These are phyloP conservation scores for Anastatus disparis DNA, from an alignment of 1,140 invertebrate species.

Conservation along the genomic window DNA sequence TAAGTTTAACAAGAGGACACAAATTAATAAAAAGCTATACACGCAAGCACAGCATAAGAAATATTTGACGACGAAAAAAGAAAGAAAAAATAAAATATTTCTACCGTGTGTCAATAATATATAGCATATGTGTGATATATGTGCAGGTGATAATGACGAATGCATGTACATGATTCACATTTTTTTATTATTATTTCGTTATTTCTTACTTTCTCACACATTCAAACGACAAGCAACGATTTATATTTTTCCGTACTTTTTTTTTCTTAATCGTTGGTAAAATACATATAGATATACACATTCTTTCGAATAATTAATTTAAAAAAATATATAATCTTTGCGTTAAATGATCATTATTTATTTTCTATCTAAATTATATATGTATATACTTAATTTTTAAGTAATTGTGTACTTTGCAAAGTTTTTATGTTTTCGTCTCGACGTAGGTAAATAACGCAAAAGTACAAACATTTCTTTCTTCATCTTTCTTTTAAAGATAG, in stretches of 20 bases:
- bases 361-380: too few species aligned
- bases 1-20: conserved; percentile 14
- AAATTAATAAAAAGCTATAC: conserved; percentile 37
- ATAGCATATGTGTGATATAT: conserved; percentile 3
- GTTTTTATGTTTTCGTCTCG: too few species aligned
- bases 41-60: conserved; percentile 25
- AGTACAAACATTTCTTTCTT: too few species aligned
- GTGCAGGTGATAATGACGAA: conserved; percentile 31
- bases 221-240: conserved; percentile 1
- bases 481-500: too few species aligned
- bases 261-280: background rate
- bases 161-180: conserved; percentile 14
- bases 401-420: too few species aligned
- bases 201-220: conserved; percentile 7
- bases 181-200: conserved; percentile 23
- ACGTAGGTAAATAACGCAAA: too few species aligned
- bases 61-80: conserved; percentile 30
- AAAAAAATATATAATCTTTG: conserved; percentile 20
- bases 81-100: too few species aligned
- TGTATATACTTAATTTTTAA: too few species aligned
- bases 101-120: conserved; percentile 35
- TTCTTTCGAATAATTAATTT: background rate
- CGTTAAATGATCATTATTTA: too few species aligned
- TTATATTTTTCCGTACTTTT: conserved; percentile 9
- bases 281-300: background rate